Percentiles rank a stretch among this genome's conserved stretches.
Conservation (phyloP, 2,797 vertebrate genomes). For the Sebastes hubbsi region DNA sequence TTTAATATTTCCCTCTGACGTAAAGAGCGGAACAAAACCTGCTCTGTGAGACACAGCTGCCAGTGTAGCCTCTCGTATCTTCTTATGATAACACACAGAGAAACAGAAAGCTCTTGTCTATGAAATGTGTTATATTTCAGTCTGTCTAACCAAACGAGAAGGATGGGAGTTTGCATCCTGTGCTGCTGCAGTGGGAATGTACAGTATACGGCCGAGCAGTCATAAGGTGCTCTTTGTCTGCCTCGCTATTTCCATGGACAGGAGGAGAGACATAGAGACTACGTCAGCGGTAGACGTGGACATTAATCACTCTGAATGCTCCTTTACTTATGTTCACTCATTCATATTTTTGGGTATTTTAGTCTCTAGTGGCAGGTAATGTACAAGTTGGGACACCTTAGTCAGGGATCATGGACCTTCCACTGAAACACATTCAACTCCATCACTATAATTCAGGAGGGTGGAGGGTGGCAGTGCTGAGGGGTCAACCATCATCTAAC, state of each 20-base stretch:
- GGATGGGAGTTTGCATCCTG: conserved; percentile 67
- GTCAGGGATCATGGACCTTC: not conserved
- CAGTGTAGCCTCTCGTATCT: conserved; percentile 56
- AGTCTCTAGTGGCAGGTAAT: not conserved
- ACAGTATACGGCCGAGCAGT: not conserved
- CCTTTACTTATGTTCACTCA: not conserved
- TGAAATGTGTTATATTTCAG: conserved; percentile 65
- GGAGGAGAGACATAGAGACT: not conserved
- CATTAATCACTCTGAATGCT: conserved; percentile 6
- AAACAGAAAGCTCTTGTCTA: conserved; percentile 62
- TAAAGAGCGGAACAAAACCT: conserved; percentile 46
- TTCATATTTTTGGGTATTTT: not conserved
- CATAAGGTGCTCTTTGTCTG: conserved; percentile 61
- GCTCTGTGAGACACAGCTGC: conserved; percentile 57
- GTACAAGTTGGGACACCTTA: not conserved
- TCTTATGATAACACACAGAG: conserved; percentile 59
- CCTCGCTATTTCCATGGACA: conserved; percentile 20
- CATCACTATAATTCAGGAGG: not conserved
- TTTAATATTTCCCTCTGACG: not conserved
- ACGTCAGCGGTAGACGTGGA: not conserved
- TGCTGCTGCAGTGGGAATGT: conserved; percentile 36
- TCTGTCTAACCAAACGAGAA: conserved; percentile 44
- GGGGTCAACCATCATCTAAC: not conserved
- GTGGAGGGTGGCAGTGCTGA: not conserved
- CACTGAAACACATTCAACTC: not conserved